Percentiles rank a stretch among this genome's conserved stretches.
phyloP scores from a whole-genome alignment of 1,140 invertebrate genomes.

The Hestina assimilis region DNA sequence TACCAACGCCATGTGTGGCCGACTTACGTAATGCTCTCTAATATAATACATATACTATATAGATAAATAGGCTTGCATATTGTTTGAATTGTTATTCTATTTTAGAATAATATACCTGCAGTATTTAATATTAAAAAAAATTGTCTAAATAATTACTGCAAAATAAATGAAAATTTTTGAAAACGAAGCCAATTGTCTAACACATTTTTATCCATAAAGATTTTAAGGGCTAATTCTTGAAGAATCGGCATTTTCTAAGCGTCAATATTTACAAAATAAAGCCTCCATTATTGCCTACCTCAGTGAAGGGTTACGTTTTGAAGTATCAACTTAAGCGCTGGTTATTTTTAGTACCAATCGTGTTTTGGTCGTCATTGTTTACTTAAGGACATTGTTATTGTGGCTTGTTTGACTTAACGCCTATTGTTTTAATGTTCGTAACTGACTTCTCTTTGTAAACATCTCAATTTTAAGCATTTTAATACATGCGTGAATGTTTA shows the following conservation, averaged over 20 bases:
- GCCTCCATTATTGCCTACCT: conserved; percentile 50
- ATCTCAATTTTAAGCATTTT: conserved; percentile 17
- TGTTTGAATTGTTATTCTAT: no score
- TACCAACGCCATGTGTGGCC: conserved; percentile 56
- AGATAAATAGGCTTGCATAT: no score
- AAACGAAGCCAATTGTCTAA: no score
- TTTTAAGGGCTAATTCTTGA: neutral
- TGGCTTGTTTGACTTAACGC: conserved; percentile 47
- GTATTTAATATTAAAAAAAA: no score
- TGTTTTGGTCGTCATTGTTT: conserved; percentile 57
- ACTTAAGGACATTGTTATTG: conserved; percentile 61
- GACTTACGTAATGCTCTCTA: conserved; percentile 34
- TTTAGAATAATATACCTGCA: no score
- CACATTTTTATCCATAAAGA: no score
- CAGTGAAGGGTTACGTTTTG: conserved; percentile 56
- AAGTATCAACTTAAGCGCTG: conserved; percentile 53
- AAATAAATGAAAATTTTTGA: no score
- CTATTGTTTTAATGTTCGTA: conserved; percentile 44
- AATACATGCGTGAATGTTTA: neutral
- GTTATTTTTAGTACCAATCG: conserved; percentile 56
- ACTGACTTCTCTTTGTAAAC: conserved; percentile 7
- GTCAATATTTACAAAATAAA: conserved; percentile 12
- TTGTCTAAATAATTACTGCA: no score
- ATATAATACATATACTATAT: conserved; percentile 38
- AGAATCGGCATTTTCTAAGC: neutral